Percentiles rank a stretch among this genome's conserved stretches.
Conservation (phyloP, 2,113 vertebrate species). For the Protobothrops flavoviridis region DNA sequence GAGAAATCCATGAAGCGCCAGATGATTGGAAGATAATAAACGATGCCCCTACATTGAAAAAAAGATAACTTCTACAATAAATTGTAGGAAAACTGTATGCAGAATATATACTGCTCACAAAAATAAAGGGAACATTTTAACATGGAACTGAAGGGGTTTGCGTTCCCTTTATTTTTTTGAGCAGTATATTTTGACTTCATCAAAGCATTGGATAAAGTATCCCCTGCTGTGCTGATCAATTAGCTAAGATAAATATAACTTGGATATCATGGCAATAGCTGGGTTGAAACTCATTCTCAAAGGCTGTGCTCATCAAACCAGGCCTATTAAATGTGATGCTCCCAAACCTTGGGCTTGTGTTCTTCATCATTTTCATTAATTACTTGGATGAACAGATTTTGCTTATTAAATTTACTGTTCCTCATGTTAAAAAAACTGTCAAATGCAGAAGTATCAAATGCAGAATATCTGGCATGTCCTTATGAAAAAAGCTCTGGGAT, state of each 20-base stretch:
- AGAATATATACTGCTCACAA: neutral
- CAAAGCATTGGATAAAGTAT: neutral
- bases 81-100: neutral
- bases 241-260: neutral
- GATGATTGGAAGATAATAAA: neutral
- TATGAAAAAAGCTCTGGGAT: neutral
- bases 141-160: too few species aligned
- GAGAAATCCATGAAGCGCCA: neutral
- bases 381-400: neutral
- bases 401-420: neutral
- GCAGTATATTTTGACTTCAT: neutral
- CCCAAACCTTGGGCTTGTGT: neutral
- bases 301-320: neutral
- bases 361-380: neutral
- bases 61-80: neutral
- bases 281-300: neutral
- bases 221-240: neutral
- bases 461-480: neutral
- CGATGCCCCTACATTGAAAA: neutral
- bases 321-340: neutral
- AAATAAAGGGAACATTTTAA: too few species aligned
- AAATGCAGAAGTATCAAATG: neutral
- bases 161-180: too few species aligned
- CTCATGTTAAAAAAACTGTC: neutral
- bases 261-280: neutral